Evolutionary conservation across 2,113 vertebrate genomes (phyloP).

Genomic region (Poecilia latipinna): DNA sequence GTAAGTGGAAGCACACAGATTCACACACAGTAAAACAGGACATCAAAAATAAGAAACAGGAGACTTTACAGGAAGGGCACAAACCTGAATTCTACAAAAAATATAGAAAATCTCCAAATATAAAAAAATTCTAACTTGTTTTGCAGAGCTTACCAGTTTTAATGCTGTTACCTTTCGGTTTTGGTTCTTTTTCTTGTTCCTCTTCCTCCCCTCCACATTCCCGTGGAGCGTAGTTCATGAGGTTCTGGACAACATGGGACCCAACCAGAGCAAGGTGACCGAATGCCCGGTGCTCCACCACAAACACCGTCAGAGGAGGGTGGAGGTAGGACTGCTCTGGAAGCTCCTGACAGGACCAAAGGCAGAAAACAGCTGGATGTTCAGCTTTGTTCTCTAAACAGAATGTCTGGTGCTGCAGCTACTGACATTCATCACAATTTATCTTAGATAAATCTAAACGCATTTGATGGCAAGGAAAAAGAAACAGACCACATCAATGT

Average conservation of each 20-base stretch:
- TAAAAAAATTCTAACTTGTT: background rate
- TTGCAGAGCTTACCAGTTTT: background rate
- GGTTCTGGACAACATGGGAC: slow-evolving; percentile 84
- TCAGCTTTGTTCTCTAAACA: background rate
- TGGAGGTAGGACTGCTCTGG: slow-evolving; percentile 91
- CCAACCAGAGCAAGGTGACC: slow-evolving; percentile 89
- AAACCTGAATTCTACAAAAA: background rate
- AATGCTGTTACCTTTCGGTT: slow-evolving; percentile 64
- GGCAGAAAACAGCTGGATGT: background rate
- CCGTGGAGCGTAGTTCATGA: slow-evolving; percentile 85
- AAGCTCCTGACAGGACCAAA: slow-evolving; percentile 82
- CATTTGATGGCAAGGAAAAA: background rate
- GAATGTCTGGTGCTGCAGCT: no score
- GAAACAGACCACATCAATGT: slow-evolving; percentile 87
- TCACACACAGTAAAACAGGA: no score
- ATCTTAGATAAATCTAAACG: no score
- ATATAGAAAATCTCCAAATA: background rate
- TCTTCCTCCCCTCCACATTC: slow-evolving; percentile 74
- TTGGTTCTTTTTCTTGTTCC: slow-evolving; percentile 78
- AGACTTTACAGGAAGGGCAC: no score
- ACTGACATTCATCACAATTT: no score
- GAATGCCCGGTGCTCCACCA: slow-evolving; percentile 88
- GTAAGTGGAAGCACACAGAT: no score
- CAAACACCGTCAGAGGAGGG: slow-evolving; percentile 91
- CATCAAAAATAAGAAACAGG: no score